phyloP scores from a whole-genome alignment of 2,113 vertebrate genomes.

The Callopanchax toddi region DNA sequence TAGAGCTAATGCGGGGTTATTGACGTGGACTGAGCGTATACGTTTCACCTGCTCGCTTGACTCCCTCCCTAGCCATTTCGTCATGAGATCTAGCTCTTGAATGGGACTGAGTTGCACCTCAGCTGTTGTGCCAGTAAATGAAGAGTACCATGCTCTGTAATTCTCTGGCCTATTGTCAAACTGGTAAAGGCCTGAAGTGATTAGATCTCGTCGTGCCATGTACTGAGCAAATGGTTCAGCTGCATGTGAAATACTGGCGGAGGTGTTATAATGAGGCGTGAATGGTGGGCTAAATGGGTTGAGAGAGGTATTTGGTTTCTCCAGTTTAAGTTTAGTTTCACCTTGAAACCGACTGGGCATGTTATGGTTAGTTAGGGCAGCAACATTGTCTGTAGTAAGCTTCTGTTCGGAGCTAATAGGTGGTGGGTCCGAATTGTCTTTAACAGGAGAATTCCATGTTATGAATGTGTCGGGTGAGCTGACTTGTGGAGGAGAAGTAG shows the following conservation, averaged over 20 bases:
- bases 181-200: conserved; percentile 14
- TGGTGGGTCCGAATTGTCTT: background rate
- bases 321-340: background rate
- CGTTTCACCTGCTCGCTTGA: too few species aligned
- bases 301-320: too few species aligned
- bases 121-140: background rate
- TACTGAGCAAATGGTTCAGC: conserved; percentile 9
- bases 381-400: background rate
- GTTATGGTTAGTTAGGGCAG: background rate
- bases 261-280: background rate
- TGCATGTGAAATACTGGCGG: background rate
- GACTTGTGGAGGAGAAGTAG: background rate
- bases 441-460: background rate
- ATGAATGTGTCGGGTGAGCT: background rate
- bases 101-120: background rate
- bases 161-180: conserved; percentile 13
- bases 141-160: conserved; percentile 14
- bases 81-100: conserved; percentile 18
- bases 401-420: background rate
- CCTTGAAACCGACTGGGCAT: background rate
- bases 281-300: too few species aligned
- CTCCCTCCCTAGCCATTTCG: conserved; percentile 23
- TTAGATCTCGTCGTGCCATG: conserved; percentile 5
- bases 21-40: too few species aligned
- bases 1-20: too few species aligned